phyloP scores from a whole-genome alignment of 2,113 vertebrate genomes.

The Muntiacus muntjak region DNA sequence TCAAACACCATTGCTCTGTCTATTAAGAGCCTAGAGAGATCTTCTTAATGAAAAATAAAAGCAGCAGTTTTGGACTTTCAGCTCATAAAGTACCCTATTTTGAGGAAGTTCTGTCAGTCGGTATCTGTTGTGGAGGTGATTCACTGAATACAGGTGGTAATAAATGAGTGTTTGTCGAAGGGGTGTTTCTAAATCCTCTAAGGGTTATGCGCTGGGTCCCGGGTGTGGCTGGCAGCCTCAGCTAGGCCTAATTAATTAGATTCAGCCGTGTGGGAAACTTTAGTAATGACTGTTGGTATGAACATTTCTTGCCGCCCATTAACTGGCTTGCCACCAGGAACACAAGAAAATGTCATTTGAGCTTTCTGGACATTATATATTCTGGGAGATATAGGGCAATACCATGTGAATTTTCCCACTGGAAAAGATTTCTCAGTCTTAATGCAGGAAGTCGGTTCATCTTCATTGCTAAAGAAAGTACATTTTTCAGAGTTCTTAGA shows the following conservation, averaged over 20 bases:
- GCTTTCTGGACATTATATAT: not conserved
- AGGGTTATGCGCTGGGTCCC: not conserved
- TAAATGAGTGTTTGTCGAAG: not conserved
- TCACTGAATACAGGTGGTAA: not conserved
- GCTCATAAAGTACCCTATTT: not conserved
- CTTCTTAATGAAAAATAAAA: not conserved
- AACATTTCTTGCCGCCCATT: not conserved
- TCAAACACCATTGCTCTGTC: not conserved
- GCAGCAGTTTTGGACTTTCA: not conserved
- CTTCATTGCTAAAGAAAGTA: not conserved
- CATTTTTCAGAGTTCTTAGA: not conserved
- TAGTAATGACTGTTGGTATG: not conserved
- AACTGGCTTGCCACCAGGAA: not conserved
- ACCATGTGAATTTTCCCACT: not conserved
- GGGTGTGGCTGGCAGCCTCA: constrained; percentile 39
- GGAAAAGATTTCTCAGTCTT: constrained; percentile 18
- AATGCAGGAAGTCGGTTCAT: not conserved
- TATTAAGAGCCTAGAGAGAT: not conserved
- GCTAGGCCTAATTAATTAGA: constrained; percentile 48
- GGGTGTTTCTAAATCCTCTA: constrained; percentile 36
- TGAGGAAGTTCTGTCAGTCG: not conserved
- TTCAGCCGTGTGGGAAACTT: constrained; percentile 37
- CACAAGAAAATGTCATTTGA: not conserved
- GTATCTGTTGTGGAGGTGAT: not conserved
- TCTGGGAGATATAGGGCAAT: not conserved